Conservation (phyloP, 2,797 vertebrate species). For the Heterohyrax brucei region DNA sequence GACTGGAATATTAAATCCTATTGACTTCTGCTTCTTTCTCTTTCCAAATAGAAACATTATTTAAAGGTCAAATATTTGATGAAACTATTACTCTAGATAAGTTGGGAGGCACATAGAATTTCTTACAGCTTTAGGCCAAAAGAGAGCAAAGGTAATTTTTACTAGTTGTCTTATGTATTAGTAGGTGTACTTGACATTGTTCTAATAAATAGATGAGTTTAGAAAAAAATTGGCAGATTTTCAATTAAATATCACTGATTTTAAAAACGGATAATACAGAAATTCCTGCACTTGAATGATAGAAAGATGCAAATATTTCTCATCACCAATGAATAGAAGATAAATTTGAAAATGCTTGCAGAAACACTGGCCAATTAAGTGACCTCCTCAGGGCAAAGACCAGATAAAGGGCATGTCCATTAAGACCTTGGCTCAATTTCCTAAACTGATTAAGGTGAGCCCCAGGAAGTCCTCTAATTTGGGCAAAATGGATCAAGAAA, state of each 20-base stretch:
- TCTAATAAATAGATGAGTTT: neutral
- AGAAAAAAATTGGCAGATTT: neutral
- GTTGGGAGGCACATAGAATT: neutral
- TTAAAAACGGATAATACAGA: neutral
- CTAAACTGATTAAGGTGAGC: neutral
- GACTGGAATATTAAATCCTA: neutral
- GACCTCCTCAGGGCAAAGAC: conserved; percentile 31
- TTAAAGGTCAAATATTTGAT: neutral
- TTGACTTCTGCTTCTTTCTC: neutral
- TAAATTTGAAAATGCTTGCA: neutral
- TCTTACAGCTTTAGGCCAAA: neutral
- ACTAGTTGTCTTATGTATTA: neutral
- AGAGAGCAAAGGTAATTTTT: neutral
- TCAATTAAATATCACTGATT: neutral
- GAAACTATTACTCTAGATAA: neutral
- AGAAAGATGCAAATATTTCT: neutral
- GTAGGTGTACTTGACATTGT: neutral
- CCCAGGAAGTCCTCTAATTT: conserved; percentile 8
- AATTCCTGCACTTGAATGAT: neutral
- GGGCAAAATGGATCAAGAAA: neutral
- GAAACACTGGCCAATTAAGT: conserved; percentile 4
- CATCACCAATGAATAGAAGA: neutral
- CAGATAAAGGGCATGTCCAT: neutral
- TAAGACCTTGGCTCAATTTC: neutral
- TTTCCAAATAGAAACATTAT: neutral